Conservation (phyloP, 2,797 vertebrate genomes). For the Enteromius afrohamiltoni region DNA sequence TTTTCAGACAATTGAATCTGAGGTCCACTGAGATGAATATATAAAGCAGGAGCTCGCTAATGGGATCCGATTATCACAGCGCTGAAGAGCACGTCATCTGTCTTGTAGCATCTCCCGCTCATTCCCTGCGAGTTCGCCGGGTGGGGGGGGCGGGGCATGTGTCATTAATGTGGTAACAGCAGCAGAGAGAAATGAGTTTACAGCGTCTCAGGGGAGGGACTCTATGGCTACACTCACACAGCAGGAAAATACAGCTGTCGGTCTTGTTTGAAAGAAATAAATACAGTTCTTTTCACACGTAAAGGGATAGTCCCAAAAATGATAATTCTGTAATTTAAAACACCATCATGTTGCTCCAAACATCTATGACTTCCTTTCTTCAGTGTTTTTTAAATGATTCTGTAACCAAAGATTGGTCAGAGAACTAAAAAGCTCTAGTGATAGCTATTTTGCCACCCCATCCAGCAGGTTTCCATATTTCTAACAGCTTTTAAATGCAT, state of each 20-base stretch:
- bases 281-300: constrained; percentile 15
- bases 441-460: not conserved
- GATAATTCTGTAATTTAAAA: not conserved
- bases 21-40: constrained; percentile 34
- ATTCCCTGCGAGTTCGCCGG: not conserved
- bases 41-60: constrained; percentile 45
- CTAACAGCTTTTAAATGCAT: constrained; percentile 22
- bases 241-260: not conserved
- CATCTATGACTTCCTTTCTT: not conserved
- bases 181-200: constrained; percentile 3
- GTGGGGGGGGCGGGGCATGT: not conserved
- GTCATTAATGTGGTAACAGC: constrained; percentile 29
- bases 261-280: not conserved
- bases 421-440: not conserved
- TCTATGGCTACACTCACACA: not conserved
- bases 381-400: not conserved
- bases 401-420: not conserved
- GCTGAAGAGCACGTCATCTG: constrained; percentile 28
- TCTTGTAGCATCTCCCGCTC: constrained; percentile 32
- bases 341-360: not conserved
- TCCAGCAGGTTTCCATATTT: not conserved
- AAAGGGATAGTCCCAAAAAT: not conserved
- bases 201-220: not conserved
- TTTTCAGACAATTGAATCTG: constrained; percentile 41
- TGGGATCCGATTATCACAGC: constrained; percentile 41